These are phyloP conservation scores for Paracanthobrama guichenoti DNA, from an alignment of 2,113 vertebrate species.

Conservation along the genomic window DNA sequence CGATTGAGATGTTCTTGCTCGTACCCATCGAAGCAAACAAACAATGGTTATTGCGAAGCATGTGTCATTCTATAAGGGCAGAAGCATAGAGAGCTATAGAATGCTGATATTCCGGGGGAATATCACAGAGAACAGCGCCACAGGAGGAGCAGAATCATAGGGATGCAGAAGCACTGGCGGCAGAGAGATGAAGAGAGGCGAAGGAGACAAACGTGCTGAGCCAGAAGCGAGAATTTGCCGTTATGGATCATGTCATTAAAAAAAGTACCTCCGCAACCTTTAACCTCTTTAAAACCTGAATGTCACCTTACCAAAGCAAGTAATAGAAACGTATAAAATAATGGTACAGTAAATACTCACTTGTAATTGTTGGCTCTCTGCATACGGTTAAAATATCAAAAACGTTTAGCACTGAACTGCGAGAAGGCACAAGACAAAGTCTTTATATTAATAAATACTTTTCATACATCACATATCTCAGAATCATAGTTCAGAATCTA, in stretches of 20 bases:
- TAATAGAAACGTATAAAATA: slow-evolving; percentile 1
- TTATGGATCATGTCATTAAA: slow-evolving; percentile 15
- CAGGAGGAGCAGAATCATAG: slow-evolving; percentile 3
- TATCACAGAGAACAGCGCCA: slow-evolving; percentile 36
- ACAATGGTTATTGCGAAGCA: slow-evolving; percentile 36
- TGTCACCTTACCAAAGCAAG: not conserved
- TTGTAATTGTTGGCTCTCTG: not conserved
- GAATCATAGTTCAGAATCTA: not conserved
- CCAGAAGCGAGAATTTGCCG: slow-evolving; percentile 27
- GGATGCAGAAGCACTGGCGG: slow-evolving; percentile 30
- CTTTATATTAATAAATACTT: slow-evolving; percentile 33
- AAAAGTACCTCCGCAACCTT: not conserved
- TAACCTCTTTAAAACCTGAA: not conserved
- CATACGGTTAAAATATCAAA: slow-evolving; percentile 34
- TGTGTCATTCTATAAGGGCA: slow-evolving; percentile 50
- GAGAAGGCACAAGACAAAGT: slow-evolving; percentile 36
- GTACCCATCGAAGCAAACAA: slow-evolving; percentile 16
- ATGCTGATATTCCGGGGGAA: slow-evolving; percentile 49
- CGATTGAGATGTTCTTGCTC: slow-evolving; percentile 1
- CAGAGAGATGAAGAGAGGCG: slow-evolving; percentile 26
- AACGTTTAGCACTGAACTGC: slow-evolving; percentile 27
- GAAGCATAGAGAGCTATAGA: slow-evolving; percentile 49
- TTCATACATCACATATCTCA: not conserved
- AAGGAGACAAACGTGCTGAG: slow-evolving; percentile 32
- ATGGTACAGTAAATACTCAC: slow-evolving; percentile 44